Evolutionary conservation across 2,797 vertebrate species (phyloP), one percentile per base, ranked within the genome.

Genomic region (Schizothorax lantsangensis): DNA sequence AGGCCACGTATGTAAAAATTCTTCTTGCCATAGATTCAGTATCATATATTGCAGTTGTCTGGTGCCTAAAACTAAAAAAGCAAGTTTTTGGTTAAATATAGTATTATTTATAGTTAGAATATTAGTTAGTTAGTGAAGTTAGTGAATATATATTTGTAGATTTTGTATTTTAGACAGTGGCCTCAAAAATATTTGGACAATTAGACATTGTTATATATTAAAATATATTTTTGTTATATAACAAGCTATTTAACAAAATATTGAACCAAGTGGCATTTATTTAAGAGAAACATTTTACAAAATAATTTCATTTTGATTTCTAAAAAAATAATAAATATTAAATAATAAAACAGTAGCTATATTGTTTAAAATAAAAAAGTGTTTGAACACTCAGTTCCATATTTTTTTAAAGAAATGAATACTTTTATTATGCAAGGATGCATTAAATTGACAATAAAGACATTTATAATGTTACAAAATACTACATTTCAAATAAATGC

Each of bases 1-100:
- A 94, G 84, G 97, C 97, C 57, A 95, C 79, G 98, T 98, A 95
- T 96, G 97, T 93, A 21, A 47, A 69, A 47, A 14, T 45, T 47
- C 26, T 38, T 19, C 19, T 6, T 62, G 26, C 62, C 43, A 5
- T 14, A 38, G 10, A 33, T 81, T 52, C 30, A 69, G 8, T 69
- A 10, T n/a, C 26, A 69, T 69, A 26, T 62, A 68, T 21, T 23
- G 33, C 17, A 64, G 10, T 68, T 66, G 17, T 47, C n/a, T 43
- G 26, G 38, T 45, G 57, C 23, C 14, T 23, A 26, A 26, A 26
- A 8, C 21, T 38, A 6, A 19, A 52, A 52, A 77, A 21, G 8
- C 6, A 14, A 8, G 12, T 10, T 8, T 49, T 77, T 52, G 30
- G 26, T 49, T 26, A 12, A 17, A 15, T 66, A 17, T 66, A 66